A percentile compares a stretch with the other conserved stretches of the same genome.
These are phyloP conservation scores for Acronicta leporina DNA, from an alignment of 2,888 invertebrate species.

Conservation along the genomic window DNA sequence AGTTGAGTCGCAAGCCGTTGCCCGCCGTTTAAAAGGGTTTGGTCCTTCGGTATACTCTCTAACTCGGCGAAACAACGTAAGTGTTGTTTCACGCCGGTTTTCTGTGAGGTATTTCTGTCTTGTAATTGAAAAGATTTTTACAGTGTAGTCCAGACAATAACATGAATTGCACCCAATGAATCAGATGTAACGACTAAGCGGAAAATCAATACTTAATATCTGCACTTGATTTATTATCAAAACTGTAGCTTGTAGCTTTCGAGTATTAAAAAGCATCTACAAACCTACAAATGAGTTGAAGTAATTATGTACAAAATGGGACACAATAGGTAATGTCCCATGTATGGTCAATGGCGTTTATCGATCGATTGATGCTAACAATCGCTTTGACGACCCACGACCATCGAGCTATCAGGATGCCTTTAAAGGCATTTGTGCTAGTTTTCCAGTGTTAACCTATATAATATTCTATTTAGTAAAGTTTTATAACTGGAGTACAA, in stretches of 20 bases:
- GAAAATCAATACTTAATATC: slow-evolving; percentile 5
- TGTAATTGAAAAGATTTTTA: background rate
- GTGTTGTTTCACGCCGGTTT: too few relatives aligned
- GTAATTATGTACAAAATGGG: slow-evolving; percentile 52
- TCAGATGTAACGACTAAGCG: slow-evolving; percentile 5
- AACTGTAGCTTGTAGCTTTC: slow-evolving; percentile 5
- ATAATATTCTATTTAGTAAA: slow-evolving; percentile 45
- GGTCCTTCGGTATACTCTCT: too few relatives aligned
- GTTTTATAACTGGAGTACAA: slow-evolving; percentile 11
- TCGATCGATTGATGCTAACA: slow-evolving; percentile 51
- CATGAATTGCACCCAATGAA: background rate
- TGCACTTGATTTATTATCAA: slow-evolving; percentile 9
- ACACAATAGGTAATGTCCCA: slow-evolving; percentile 49
- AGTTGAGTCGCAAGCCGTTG: too few relatives aligned
- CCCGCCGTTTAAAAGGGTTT: too few relatives aligned
- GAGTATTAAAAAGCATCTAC: slow-evolving; percentile 18
- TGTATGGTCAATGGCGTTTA: slow-evolving; percentile 51
- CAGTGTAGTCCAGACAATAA: too few relatives aligned
- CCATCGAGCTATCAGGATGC: slow-evolving; percentile 42
- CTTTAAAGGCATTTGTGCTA: slow-evolving; percentile 45
- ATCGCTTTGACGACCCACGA: slow-evolving; percentile 47
- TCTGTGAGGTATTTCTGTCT: too few relatives aligned
- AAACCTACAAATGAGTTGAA: slow-evolving; percentile 44
- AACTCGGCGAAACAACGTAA: too few relatives aligned
- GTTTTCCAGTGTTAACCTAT: slow-evolving; percentile 46